Conservation (phyloP, 2,797 vertebrate genomes). For the Enteromius afrohamiltoni region DNA sequence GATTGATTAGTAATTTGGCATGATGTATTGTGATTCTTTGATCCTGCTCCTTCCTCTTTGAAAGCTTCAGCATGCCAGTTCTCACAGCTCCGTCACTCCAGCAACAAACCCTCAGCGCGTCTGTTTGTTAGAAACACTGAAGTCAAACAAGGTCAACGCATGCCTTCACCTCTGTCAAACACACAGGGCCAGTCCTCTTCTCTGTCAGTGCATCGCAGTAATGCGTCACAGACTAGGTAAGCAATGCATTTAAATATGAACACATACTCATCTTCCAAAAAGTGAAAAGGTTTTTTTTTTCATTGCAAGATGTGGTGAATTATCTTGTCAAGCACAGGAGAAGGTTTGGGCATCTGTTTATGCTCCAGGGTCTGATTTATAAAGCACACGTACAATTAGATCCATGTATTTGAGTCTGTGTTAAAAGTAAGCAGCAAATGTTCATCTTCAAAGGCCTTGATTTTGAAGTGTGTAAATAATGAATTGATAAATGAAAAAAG, state of each 20-base stretch:
- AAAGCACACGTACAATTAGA: background rate
- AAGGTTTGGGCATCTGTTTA: constrained; percentile 38
- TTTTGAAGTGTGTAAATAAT: background rate
- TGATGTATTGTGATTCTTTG: constrained; percentile 37
- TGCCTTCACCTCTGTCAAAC: constrained; percentile 12
- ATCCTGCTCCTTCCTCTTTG: constrained; percentile 13
- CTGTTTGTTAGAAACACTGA: constrained; percentile 45
- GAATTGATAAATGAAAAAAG: background rate
- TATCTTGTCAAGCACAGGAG: constrained; percentile 21
- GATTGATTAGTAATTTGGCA: constrained; percentile 66
- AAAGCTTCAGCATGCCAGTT: constrained; percentile 27
- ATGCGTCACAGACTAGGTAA: background rate
- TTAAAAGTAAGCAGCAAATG: background rate
- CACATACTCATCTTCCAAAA: background rate
- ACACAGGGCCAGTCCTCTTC: constrained; percentile 2
- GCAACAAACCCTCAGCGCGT: constrained; percentile 13
- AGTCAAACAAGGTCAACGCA: constrained; percentile 31
- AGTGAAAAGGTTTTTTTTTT: constrained; percentile 16
- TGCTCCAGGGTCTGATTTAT: constrained; percentile 22
- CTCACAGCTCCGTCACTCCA: constrained; percentile 31
- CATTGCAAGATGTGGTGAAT: constrained; percentile 29
- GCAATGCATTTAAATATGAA: constrained; percentile 20
- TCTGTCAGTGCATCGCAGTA: background rate
- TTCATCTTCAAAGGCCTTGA: background rate
- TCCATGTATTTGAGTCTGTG: background rate